These are phyloP conservation scores for Monopis laevigella DNA, from an alignment of 2,888 invertebrate species.

Conservation along the genomic window DNA sequence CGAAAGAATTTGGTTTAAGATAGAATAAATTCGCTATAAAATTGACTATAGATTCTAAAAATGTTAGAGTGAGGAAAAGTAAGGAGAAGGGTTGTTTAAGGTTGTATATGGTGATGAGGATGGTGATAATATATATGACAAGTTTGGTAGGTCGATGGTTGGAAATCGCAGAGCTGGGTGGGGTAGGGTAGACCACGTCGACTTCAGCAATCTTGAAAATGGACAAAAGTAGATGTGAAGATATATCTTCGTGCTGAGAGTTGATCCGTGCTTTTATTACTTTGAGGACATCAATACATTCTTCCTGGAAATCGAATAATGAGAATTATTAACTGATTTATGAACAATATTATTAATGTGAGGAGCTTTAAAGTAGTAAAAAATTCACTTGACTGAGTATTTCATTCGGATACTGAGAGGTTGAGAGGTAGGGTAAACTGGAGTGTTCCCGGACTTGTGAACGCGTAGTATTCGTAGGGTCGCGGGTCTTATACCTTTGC, in stretches of 20 bases:
- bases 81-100: conserved; percentile 26
- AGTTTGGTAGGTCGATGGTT: conserved; percentile 31
- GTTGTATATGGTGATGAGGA: conserved; percentile 38
- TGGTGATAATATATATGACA: conserved; percentile 36
- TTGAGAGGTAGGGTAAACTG: no score
- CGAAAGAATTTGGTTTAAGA: neutral
- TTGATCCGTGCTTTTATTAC: conserved; percentile 86
- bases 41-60: conserved; percentile 37
- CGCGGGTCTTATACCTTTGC: no score
- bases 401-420: no score
- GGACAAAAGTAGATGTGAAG: conserved; percentile 86
- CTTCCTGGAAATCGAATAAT: conserved; percentile 72
- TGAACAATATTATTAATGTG: neutral
- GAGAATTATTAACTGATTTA: neutral
- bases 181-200: conserved; percentile 81
- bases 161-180: conserved; percentile 62
- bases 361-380: no score
- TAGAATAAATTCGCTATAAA: conserved; percentile 46
- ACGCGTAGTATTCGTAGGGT: no score
- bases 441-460: no score
- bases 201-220: conserved; percentile 94
- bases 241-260: conserved; percentile 83
- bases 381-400: no score
- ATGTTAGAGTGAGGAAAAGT: conserved; percentile 22
- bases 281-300: conserved; percentile 84